Base-by-base conservation (phyloP, 2,888 invertebrate species). In the Gastracanthus pulcherrimus region DNA sequence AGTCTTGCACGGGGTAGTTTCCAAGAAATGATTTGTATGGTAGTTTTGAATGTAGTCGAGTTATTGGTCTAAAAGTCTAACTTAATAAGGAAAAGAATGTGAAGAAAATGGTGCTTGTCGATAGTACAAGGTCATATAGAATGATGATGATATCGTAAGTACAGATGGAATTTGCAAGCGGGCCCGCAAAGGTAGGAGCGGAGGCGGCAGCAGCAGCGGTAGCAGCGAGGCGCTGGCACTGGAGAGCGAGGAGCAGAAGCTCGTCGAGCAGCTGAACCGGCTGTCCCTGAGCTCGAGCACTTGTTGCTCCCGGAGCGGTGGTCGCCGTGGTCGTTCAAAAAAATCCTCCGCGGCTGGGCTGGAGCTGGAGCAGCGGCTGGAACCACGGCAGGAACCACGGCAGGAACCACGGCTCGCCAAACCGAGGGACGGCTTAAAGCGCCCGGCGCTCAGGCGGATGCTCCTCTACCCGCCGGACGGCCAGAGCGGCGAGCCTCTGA, bases 381-480 rank as follows among this genome's bases (percentile, higher is more conserved):
- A 34, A 2, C 16, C 41, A 0, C 29, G 13, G n/a, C n/a, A n/a
- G n/a, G n/a, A n/a, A n/a, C n/a, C n/a, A n/a, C n/a, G n/a, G n/a
- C n/a, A n/a, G n/a, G 55, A 26, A 38, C 85, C 87, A 34, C 85
- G 83, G 11, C 78, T 87, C 1, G 81, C 76, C 0, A 86, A 82
- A 41, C 80, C 86, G 4, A 80, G 75, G 5, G 76, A 75, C 2
- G 58, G 62, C 13, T 36, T 74, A 5, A 80, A 70, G 9, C 81
- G 79, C 31, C 60, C 67, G 0, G 85, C 81, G 13, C 36, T 84
- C 11, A 84, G 83, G 45, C 87, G 85, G 64, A 87, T 89, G 71
- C 69, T 88, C 1, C 84, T 89, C n/a, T 89, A 87, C 81, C 89
- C 90, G 9, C 88, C 89, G 0, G 74, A 84, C 7, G 87, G 86